phyloP scores from a whole-genome alignment of 2,797 vertebrate genomes.

The Uromys caudimaculatus region DNA sequence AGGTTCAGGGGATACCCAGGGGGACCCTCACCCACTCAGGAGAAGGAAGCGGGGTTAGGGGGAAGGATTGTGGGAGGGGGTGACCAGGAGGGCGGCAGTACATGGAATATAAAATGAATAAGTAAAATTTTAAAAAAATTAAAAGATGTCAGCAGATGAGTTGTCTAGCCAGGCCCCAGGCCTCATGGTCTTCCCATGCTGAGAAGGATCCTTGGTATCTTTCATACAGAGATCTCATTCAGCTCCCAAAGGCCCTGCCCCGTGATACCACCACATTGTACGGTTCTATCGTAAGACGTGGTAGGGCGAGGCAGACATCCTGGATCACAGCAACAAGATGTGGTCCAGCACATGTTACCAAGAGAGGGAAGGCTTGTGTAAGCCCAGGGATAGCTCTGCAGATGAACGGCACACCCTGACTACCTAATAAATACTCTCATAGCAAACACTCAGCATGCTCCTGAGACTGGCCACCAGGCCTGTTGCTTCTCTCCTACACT shows the following conservation, averaged over 20 bases:
- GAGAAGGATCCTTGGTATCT: background rate
- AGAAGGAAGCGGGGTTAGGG: background rate
- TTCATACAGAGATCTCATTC: background rate
- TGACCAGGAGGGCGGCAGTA: background rate
- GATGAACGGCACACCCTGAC: too few species aligned
- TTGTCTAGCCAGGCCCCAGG: background rate
- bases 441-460: background rate
- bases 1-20: background rate
- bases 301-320: background rate
- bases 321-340: background rate
- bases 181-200: background rate
- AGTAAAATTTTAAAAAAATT: background rate
- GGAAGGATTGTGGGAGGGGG: background rate
- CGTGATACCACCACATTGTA: background rate
- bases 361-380: background rate
- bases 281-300: background rate
- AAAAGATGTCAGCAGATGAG: background rate
- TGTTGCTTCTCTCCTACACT: background rate
- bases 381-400: accelerated
- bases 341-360: background rate
- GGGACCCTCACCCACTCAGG: background rate
- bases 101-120: background rate
- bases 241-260: background rate
- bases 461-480: background rate
- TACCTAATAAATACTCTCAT: background rate